A percentile compares a stretch with the other conserved stretches of the same genome.
Evolutionary conservation across 2,888 invertebrate species (phyloP).

Genomic region (Cheilosia impressa): DNA sequence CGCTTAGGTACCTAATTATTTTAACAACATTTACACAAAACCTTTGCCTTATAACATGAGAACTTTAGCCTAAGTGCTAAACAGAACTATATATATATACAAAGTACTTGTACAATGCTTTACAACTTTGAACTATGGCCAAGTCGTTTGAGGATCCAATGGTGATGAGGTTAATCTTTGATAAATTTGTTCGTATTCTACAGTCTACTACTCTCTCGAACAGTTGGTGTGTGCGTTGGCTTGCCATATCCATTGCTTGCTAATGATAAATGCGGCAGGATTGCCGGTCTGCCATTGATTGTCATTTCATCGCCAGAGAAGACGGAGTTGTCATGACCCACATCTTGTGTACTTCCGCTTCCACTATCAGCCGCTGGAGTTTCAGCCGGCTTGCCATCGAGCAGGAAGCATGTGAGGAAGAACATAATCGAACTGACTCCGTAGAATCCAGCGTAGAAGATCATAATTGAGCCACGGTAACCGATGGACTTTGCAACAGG

Average conservation of each 20-base stretch:
- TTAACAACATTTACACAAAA: not conserved
- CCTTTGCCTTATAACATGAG: slow-evolving; percentile 4
- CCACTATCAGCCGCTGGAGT: slow-evolving; percentile 67
- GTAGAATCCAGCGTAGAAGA: slow-evolving; percentile 95
- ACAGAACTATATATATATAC: slow-evolving; percentile 4
- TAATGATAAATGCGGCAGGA: slow-evolving; percentile 80
- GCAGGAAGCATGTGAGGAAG: slow-evolving; percentile 91
- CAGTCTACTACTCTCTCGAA: slow-evolving; percentile 82
- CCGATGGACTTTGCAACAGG: slow-evolving; percentile 92
- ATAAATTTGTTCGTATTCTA: slow-evolving; percentile 65
- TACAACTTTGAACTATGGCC: slow-evolving; percentile 38
- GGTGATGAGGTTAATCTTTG: slow-evolving; percentile 17
- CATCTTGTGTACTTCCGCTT: slow-evolving; percentile 77
- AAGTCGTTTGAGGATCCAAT: slow-evolving; percentile 3
- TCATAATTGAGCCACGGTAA: slow-evolving; percentile 92
- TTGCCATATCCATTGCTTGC: slow-evolving; percentile 79
- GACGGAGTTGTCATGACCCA: slow-evolving; percentile 83
- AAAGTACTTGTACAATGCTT: slow-evolving; percentile 3
- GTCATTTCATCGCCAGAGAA: slow-evolving; percentile 82
- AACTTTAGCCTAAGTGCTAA: not conserved
- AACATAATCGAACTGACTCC: slow-evolving; percentile 93
- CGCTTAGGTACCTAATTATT: not conserved
- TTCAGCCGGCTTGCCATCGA: slow-evolving; percentile 86
- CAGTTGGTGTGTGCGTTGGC: slow-evolving; percentile 56
- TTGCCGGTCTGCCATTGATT: slow-evolving; percentile 79